These are phyloP conservation scores for Actinemys pallida DNA, from an alignment of 2,113 vertebrate species.

Conservation along the genomic window DNA sequence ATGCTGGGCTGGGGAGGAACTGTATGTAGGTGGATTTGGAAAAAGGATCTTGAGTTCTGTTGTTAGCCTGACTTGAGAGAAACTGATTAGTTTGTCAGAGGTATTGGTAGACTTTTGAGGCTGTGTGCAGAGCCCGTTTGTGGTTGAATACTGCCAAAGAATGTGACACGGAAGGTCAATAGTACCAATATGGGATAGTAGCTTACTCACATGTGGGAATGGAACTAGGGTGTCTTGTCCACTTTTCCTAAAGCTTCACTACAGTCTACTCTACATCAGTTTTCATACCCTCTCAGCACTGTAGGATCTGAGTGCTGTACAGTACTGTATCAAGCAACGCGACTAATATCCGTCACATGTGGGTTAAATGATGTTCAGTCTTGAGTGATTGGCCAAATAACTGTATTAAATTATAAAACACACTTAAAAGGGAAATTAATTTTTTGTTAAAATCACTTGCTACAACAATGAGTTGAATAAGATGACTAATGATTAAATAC, in stretches of 20 bases:
- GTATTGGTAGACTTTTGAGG: not conserved
- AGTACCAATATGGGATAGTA: not conserved
- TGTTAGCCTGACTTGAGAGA: not conserved
- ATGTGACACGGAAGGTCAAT: not conserved
- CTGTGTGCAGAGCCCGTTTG: not conserved
- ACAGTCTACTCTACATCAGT: accelerated
- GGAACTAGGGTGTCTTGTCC: not conserved
- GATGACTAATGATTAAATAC: not conserved
- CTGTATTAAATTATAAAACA: not conserved
- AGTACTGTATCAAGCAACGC: accelerated
- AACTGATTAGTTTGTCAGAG: not conserved
- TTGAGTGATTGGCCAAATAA: not conserved
- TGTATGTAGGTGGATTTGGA: accelerated
- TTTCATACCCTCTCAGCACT: not conserved
- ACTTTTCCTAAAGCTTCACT: not conserved
- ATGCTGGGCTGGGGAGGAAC: not conserved
- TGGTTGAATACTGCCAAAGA: not conserved
- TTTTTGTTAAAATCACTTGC: not conserved
- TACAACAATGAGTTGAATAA: not conserved
- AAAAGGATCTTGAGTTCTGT: not conserved
- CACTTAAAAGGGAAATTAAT: not conserved
- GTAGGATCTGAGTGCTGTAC: accelerated
- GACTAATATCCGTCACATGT: not conserved
- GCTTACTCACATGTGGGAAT: not conserved
- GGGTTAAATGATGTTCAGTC: not conserved